Conservation (phyloP, 1,140 invertebrate species). For the Drosophila sp. region DNA sequence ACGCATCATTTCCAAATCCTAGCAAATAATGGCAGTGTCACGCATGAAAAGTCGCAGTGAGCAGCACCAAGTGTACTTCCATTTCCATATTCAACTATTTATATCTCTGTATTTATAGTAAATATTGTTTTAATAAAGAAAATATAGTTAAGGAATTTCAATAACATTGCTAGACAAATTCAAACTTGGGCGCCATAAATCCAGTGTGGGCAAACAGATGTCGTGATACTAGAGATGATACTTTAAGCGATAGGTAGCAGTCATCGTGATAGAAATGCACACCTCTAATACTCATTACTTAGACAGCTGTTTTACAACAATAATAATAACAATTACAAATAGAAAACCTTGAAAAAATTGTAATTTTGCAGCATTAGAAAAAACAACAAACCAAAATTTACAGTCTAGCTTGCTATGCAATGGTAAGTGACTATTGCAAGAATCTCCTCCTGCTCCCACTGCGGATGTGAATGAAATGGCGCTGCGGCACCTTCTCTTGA, state of each 20-base stretch:
- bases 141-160: not conserved
- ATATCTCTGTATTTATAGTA: conserved; percentile 48
- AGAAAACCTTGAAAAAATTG: not conserved
- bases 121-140: conserved; percentile 20
- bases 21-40: conserved; percentile 30
- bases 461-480: conserved; percentile 13
- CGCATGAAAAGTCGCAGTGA: conserved; percentile 60
- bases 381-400: conserved; percentile 25
- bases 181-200: not conserved
- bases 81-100: conserved; percentile 28
- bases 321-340: not conserved
- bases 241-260: not conserved
- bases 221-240: not conserved
- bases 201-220: not conserved
- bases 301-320: conserved; percentile 13
- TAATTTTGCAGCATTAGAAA: not conserved
- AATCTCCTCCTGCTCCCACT: not conserved
- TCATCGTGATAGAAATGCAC: not conserved
- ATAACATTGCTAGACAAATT: not conserved
- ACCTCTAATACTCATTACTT: conserved; percentile 4
- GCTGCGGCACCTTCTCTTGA: conserved; percentile 20
- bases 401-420: conserved; percentile 52
- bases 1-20: conserved; percentile 59
- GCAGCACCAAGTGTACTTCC: not conserved
- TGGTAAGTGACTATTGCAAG: conserved; percentile 53